phyloP scores from a whole-genome alignment of 2,113 vertebrate genomes.

The Circaetus cinerascens region DNA sequence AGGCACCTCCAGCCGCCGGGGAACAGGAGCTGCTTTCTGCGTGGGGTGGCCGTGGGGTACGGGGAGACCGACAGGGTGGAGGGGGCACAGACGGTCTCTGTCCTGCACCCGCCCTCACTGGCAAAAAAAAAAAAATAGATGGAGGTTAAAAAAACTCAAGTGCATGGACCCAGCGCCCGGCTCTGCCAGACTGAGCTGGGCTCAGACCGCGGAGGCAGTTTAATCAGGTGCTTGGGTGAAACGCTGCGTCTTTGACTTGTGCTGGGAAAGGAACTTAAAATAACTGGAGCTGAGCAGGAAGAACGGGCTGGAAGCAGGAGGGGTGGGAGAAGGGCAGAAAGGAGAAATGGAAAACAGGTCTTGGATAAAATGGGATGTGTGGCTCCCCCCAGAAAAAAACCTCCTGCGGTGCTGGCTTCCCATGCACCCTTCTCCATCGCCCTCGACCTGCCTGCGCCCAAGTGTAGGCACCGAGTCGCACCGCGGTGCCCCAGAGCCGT shows the following conservation, averaged over 20 bases:
- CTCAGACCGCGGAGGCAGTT: rapidly evolving
- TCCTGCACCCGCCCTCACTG: not conserved
- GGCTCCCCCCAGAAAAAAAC: not conserved
- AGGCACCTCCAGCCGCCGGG: not conserved
- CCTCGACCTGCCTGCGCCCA: rapidly evolving
- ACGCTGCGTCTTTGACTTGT: rapidly evolving
- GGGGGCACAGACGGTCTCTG: not conserved
- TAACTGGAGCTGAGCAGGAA: not conserved
- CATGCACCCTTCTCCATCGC: rapidly evolving
- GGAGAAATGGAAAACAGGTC: not conserved
- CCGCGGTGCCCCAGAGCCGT: not conserved
- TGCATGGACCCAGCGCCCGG: rapidly evolving
- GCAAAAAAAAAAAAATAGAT: not conserved
- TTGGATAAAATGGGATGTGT: not conserved
- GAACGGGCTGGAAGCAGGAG: not conserved
- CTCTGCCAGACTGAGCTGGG: not conserved
- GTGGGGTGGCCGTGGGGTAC: not conserved
- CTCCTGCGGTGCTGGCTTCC: rapidly evolving
- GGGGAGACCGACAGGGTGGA: not conserved
- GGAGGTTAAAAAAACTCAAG: not conserved
- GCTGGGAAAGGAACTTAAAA: not conserved
- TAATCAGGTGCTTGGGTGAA: not conserved
- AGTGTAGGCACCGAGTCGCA: rapidly evolving
- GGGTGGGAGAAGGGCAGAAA: not conserved
- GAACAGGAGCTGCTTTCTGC: constrained; percentile 53